These are phyloP conservation scores for Dasyornis broadbenti DNA, from an alignment of 2,113 vertebrate species.

Conservation along the genomic window DNA sequence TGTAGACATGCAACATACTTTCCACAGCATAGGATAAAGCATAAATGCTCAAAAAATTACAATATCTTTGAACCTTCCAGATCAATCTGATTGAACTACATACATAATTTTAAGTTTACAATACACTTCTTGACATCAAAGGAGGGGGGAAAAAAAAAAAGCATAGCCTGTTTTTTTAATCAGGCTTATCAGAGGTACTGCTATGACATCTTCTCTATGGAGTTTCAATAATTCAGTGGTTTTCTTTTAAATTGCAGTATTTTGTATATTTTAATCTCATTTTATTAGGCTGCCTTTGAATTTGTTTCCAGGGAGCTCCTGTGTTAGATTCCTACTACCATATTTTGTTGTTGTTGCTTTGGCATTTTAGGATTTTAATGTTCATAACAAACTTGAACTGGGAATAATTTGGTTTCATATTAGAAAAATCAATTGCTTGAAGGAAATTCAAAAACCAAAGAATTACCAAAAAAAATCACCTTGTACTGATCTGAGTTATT, in stretches of 20 bases:
- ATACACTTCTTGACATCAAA: conserved; percentile 27
- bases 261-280: conserved; percentile 46
- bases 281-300: conserved; percentile 42
- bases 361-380: neutral
- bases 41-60: neutral
- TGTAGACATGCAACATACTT: neutral
- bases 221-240: conserved; percentile 47
- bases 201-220: neutral
- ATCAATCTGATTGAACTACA: conserved; percentile 13
- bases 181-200: conserved; percentile 1
- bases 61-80: neutral
- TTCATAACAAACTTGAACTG: neutral
- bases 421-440: neutral
- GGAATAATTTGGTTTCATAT: neutral
- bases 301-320: neutral
- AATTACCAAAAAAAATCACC: neutral
- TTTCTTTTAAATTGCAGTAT: conserved; percentile 42
- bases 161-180: neutral
- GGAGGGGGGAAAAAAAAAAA: too few species aligned
- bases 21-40: neutral
- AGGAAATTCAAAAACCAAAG: neutral
- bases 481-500: neutral
- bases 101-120: conserved; percentile 25
- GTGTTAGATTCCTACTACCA: neutral
- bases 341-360: neutral